Base-by-base conservation (phyloP, 2,113 vertebrate species). In the Ceuthmochares aereus region DNA sequence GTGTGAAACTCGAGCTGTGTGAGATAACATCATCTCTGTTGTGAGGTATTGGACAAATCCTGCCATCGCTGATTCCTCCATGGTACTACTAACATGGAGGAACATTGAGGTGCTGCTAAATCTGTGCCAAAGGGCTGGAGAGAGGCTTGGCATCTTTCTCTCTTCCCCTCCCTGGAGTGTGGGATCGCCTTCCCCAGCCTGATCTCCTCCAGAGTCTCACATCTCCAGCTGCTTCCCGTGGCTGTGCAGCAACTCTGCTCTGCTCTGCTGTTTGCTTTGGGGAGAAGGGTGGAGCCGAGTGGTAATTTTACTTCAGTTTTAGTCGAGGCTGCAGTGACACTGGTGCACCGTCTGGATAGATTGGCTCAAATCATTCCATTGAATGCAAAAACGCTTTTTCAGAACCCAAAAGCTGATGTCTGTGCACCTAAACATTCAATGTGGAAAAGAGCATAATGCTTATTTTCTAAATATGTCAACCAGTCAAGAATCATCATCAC, bases 71-170 rank as follows among this genome's bases (percentile, higher is more conserved):
- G 56, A 8, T 58, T 43, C 74, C 80, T 23, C 56, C 47, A 15
- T 56, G 62, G 76, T 36, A 0, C 14, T 30, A 30, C 30, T 43
- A 29, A 42, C 1, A 0, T 27, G 70, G 21, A 40, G 27, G 55
- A 37, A n/a, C 26, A 8, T 2, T 62, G 51, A 3, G 10, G 29
- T 58, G 5, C 82, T 87, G 74, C 64, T 69, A 6, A 30, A 25
- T 6, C 25, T 49, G 21, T 15, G 10, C 7, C 10, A 77, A 19
- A 55, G 45, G 40, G 49, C 22, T 66, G 49, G 55, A 55, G 76
- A 20, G 37, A 72, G 43, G 43, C 14, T 43, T 69, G 78, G 23
- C 30, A 7, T 63, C 55, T 67, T 47, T 13, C 16, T 67, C 23
- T 32, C 2, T 32, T 60, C 36, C 20, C 3, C 27, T 73, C 20